Conservation (phyloP, 2,888 invertebrate species). For the Gymnoscelis rufifasciata region DNA sequence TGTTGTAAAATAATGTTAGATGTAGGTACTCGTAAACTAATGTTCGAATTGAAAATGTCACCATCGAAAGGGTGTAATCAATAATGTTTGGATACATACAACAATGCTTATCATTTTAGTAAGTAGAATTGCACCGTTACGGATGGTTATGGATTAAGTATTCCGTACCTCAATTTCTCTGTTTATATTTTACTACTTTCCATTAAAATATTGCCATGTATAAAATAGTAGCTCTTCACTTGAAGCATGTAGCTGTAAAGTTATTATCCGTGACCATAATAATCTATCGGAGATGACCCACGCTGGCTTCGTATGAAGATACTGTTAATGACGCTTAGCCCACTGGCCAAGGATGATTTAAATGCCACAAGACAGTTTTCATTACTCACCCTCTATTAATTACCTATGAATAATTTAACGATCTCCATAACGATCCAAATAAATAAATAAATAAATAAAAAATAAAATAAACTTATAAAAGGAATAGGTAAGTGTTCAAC, state of each 20-base stretch:
- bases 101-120: no score
- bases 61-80: background rate
- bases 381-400: no score
- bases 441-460: no score
- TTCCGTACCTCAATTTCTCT: no score
- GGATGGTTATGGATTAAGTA: no score
- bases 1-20: conserved; percentile 14
- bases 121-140: no score
- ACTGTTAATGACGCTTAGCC: conserved; percentile 42
- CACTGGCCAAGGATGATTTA: conserved; percentile 53
- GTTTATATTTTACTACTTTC: no score
- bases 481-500: no score
- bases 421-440: no score
- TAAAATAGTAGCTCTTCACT: conserved; percentile 16
- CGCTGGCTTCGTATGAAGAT: conserved; percentile 30
- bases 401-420: no score
- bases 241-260: conserved; percentile 23
- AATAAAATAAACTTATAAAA: no score
- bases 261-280: conserved; percentile 39
- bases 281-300: conserved; percentile 44
- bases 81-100: no score
- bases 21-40: background rate
- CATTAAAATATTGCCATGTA: conserved; percentile 1
- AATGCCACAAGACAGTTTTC: conserved; percentile 45
- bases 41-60: background rate